Evolutionary conservation across 2,888 invertebrate species (phyloP).

Genomic region (Pocota personata): DNA sequence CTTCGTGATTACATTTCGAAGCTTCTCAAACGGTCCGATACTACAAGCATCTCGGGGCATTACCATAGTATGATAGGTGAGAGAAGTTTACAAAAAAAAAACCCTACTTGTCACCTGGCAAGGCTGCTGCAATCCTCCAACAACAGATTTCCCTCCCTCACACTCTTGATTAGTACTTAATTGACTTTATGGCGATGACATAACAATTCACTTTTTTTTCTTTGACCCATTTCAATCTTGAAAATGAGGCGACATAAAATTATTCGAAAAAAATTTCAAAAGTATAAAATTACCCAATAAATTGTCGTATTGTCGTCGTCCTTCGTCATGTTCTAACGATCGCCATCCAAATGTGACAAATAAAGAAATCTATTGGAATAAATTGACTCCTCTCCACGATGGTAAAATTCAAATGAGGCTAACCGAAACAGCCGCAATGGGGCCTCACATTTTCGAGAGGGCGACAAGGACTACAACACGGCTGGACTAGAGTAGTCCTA

Average conservation of each 20-base stretch:
- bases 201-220: conserved; percentile 9
- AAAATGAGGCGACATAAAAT: conserved; percentile 8
- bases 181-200: not conserved
- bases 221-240: conserved; percentile 26
- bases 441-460: conserved; percentile 54
- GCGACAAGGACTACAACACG: not conserved
- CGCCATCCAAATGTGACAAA: conserved; percentile 61
- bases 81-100: too few species aligned
- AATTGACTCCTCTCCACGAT: conserved; percentile 48
- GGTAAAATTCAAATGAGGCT: conserved; percentile 74
- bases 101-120: too few species aligned
- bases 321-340: conserved; percentile 29
- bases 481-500: not conserved
- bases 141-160: too few species aligned
- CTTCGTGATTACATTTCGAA: too few species aligned
- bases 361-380: conserved; percentile 62
- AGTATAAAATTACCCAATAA: conserved; percentile 23
- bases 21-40: too few species aligned
- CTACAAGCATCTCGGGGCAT: too few species aligned
- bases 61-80: too few species aligned
- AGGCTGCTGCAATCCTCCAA: too few species aligned
- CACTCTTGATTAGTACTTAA: not conserved
- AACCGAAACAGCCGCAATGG: conserved; percentile 74
- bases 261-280: not conserved
- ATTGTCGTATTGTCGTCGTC: conserved; percentile 30